A percentile compares a stretch with the other conserved stretches of the same genome.
Evolutionary conservation across 2,113 vertebrate species (phyloP).

Genomic region (Cacatua alba): DNA sequence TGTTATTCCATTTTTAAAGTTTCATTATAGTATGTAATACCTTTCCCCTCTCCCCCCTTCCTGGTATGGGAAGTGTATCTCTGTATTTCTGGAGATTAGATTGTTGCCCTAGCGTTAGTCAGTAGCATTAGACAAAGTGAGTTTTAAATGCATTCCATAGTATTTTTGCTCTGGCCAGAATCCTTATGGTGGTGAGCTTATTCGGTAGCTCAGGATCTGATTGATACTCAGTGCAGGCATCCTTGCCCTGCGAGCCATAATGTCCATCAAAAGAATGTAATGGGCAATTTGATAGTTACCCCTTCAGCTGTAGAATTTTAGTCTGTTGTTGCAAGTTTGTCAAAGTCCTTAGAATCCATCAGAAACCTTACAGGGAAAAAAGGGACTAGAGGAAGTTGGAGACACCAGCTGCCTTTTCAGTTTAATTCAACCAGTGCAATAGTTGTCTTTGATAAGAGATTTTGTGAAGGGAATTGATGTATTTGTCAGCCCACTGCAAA

Average conservation of each 20-base stretch:
- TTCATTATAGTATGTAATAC: not conserved
- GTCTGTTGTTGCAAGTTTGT: not conserved
- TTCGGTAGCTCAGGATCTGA: not conserved
- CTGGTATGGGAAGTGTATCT: not conserved
- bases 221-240: not conserved
- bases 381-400: not conserved
- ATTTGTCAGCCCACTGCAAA: not conserved
- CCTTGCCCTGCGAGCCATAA: not conserved
- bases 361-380: not conserved
- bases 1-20: not conserved
- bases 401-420: not conserved
- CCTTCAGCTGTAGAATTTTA: not conserved
- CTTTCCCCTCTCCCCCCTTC: accelerated
- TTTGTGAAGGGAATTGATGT: not conserved
- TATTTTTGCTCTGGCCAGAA: not conserved
- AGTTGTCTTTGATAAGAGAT: not conserved
- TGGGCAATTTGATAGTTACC: not conserved
- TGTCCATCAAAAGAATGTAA: not conserved
- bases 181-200: not conserved
- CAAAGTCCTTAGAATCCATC: not conserved
- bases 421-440: not conserved
- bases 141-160: not conserved
- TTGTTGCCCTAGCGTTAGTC: not conserved
- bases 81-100: not conserved
- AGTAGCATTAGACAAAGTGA: not conserved